Evolutionary conservation across 2,888 invertebrate species (phyloP).

Genomic region (Drosophila cognata): DNA sequence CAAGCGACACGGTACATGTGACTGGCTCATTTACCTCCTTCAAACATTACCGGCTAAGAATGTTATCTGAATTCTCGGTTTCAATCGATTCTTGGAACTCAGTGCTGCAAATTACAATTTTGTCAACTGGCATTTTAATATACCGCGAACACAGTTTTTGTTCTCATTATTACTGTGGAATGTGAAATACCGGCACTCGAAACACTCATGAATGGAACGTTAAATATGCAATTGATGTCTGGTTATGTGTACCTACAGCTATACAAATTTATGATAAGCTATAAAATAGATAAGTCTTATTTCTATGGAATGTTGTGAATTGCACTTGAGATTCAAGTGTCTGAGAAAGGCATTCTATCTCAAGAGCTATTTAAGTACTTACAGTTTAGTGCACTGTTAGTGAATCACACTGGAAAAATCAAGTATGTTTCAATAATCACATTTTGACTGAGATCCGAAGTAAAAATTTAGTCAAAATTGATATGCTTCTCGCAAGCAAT

Average conservation of each 20-base stretch:
- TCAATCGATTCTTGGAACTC: slow-evolving; percentile 56
- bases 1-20: slow-evolving; percentile 25
- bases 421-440: not conserved
- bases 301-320: slow-evolving; percentile 1
- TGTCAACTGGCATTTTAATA: slow-evolving; percentile 65
- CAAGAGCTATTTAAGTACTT: not conserved
- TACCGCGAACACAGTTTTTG: slow-evolving; percentile 35
- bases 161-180: slow-evolving; percentile 36
- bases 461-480: too few relatives aligned
- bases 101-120: slow-evolving; percentile 67
- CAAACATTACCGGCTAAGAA: slow-evolving; percentile 42
- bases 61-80: slow-evolving; percentile 60
- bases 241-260: slow-evolving; percentile 1
- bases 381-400: not conserved
- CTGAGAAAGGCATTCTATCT: not conserved
- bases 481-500: not conserved
- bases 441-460: not conserved
- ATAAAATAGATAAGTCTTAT: slow-evolving; percentile 10
- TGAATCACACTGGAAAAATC: not conserved
- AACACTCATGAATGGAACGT: slow-evolving; percentile 29
- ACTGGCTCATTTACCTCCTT: slow-evolving; percentile 25
- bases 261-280: slow-evolving; percentile 9
- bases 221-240: slow-evolving; percentile 16
- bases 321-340: not conserved
- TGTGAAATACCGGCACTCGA: slow-evolving; percentile 30